Base-by-base conservation (phyloP, 2,888 invertebrate species). In the Gymnocheta viridis region DNA sequence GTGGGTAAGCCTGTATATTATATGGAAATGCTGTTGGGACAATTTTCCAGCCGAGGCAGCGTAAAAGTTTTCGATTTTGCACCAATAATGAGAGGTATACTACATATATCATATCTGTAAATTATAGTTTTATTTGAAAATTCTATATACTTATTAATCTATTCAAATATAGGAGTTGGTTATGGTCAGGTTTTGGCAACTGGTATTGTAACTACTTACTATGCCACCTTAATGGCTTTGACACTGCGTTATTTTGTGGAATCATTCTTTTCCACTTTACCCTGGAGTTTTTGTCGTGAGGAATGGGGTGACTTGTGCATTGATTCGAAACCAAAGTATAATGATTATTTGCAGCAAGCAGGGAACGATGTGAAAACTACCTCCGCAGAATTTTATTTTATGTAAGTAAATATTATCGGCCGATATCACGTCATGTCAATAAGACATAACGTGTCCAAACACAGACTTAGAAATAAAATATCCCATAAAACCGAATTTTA, bases 21-120 rank as follows among this genome's bases (percentile, higher is more conserved):
- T 87, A 91, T 96, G 92, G 96, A 96, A 91, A 94, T 95, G 92
- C 90, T 94, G 6, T 89, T 96, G 47, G 96, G 96, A 0, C 96
- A 96, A 90, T 96, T 96, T 88, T 94, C 94, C 22, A 94, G 94
- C 84, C 93, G 93, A 79, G 96, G 95, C 19, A 94, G 94, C 80
- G 94, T 95, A 5, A 94, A 94, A 87, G 94, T 95, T 29, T 93
- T 91, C 82, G 95, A 95, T 83, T 92, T 95, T 87, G 93, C 93
- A 3, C 96, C 96, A 17, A 93, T 94, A 0, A 93, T 96, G 89
- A 94, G 94, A 93, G 95, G 96, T 95, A 17, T 12, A 7, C 9
- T 32, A n/a, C n/a, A n/a, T n/a, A n/a, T n/a, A n/a, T n/a, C 0
- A 49, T 10, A n/a, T n/a, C 2, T 24, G 17, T 22, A 24, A 51